phyloP scores from a whole-genome alignment of 2,888 invertebrate genomes.

The Catotricha subobsoleta region DNA sequence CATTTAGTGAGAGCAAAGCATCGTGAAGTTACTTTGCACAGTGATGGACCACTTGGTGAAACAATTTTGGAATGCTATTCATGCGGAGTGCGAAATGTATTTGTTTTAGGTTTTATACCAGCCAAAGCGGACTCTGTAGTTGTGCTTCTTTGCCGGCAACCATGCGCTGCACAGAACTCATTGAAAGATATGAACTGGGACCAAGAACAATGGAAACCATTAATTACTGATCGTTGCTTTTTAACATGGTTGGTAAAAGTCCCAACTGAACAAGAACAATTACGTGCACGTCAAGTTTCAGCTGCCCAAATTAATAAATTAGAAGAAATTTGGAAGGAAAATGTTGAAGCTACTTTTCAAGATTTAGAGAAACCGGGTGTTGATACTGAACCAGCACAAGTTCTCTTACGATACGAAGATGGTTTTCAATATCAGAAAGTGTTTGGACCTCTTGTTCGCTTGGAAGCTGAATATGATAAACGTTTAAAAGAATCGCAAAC shows the following conservation, averaged over 20 bases:
- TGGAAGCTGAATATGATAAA: conserved; percentile 98
- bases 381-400: conserved; percentile 91
- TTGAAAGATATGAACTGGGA: conserved; percentile 99
- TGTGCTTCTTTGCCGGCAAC: conserved; percentile 91
- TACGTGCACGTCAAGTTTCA: conserved; percentile 88
- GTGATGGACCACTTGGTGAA: conserved; percentile 94
- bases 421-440: conserved; percentile 98
- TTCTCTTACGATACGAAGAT: conserved; percentile 70
- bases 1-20: conserved; percentile 98
- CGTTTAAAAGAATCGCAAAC: conserved; percentile 95
- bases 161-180: conserved; percentile 93
- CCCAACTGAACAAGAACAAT: conserved; percentile 92
- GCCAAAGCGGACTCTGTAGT: conserved; percentile 98
- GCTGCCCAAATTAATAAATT: conserved; percentile 94
- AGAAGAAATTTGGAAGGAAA: conserved; percentile 98
- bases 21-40: conserved; percentile 94
- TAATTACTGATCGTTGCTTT: conserved; percentile 92
- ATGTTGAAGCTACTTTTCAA: conserved; percentile 93
- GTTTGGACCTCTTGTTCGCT: conserved; percentile 87
- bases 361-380: conserved; percentile 96
- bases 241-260: conserved; percentile 94
- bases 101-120: conserved; percentile 96
- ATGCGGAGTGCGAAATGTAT: conserved; percentile 95
- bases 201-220: conserved; percentile 95
- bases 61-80: conserved; percentile 97